Base-by-base conservation (phyloP, 2,797 vertebrate genomes). In the Girardinus metallicus region DNA sequence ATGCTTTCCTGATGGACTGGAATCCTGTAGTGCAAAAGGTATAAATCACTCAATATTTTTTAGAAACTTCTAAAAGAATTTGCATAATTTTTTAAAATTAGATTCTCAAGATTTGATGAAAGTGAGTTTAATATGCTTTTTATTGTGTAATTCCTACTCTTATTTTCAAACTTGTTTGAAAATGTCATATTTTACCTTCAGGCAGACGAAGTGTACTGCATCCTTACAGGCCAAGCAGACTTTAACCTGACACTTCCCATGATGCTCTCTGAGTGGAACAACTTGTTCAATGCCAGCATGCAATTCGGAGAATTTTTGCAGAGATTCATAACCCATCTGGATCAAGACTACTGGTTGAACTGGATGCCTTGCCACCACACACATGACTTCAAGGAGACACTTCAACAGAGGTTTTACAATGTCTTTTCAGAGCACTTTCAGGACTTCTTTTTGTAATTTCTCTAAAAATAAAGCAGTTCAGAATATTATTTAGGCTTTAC, bases 211-310 rank as follows among this genome's bases (percentile, higher is more conserved):
- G 1, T 90, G 15, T 85, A 85, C 77, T 11, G 0, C 6, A 51
- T 43, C 36, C 1, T 94, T 41, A 74, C 71, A 3, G 79, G 81
- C 9, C 55, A 49, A 51, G 26, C 7, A 29, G 76, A 78, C 21
- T 36, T 86, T 79, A 93, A 87, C 1, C 85, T 92, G 31, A 95
- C 94, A 2, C 91, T 94, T 71, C 85, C 93, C 49, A 92, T 90
- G 91, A 88, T 97, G 74, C 92, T 96, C 43, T 91, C 91, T 6
- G 93, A 95, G 85, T 96, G 95, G 95, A 92, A 95, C 8, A 73
- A 73, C 34, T 78, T 96, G 51, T 74, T 23, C 6, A 87, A 79
- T 21, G 77, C 75, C 53, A 88, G 72, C 21, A 0, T 80, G 73
- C 51, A 90, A n/a, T 89, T 94, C 31, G 53, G 3, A 11, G 11